Evolutionary conservation across 2,797 vertebrate species (phyloP), one percentile per base, ranked within the genome.

Genomic region (Sebastes dallii): DNA sequence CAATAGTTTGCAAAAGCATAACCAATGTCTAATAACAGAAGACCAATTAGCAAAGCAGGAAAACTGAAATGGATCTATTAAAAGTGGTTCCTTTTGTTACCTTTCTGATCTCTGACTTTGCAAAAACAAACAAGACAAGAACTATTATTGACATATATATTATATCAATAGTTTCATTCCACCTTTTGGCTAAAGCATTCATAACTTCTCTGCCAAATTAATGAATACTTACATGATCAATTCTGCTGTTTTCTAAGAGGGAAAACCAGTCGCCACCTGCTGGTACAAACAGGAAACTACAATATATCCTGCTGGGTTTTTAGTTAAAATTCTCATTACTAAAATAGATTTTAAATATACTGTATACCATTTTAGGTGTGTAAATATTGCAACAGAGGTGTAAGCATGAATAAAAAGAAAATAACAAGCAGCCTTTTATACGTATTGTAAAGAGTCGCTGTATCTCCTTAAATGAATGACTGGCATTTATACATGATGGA

Each of bases 181-280:
- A 46, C 2, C 34, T 24, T 58, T 65, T 42, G 6, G 8, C 24
- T 39, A 6, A 65, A 65, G 32, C 10, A 39, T 36, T 25, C 4
- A 54, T 20, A 25, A 11, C 67, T 39, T 6, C 5, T 58, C 50
- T 54, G 11, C 9, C 22, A 56, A 59, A 58, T 32, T n/a, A 12
- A 52, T 20, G 1, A 9, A 12, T 18, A 3, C 9, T n/a, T 55
- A 2, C 39, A 52, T 72, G 4, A 46, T 56, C 8, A 50, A 46
- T 22, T 58, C 61, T 52, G n/a, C 27, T 32, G 6, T 42, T 52
- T 66, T 79, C 10, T 4, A n/a, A 29, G 14, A 65, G 20, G 3
- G 67, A 66, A 68, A 64, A n/a, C n/a, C 30, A 60, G 29, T 55
- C 20, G 10, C 87, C 86, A 66, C 80, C 85, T 87, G 77, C 82